A percentile compares a stretch with the other conserved stretches of the same genome.
Evolutionary conservation across 2,888 invertebrate species (phyloP).

Genomic region (Dryobotodes eremita): DNA sequence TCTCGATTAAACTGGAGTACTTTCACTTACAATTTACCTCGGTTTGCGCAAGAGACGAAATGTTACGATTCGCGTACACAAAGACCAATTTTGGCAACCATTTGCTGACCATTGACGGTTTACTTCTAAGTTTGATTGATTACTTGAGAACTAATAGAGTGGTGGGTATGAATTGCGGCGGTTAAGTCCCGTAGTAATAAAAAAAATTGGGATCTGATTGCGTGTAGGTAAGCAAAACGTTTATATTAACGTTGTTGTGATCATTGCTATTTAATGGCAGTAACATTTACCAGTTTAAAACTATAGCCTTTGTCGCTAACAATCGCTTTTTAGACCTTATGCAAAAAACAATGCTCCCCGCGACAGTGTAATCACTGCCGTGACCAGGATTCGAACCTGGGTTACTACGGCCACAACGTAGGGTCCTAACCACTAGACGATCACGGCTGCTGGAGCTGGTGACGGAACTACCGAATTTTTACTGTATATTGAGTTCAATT

Average conservation of each 20-base stretch:
- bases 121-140: not conserved
- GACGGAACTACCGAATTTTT: not conserved
- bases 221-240: no score
- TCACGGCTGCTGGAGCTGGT: conserved; percentile 81
- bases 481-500: not conserved
- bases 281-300: no score
- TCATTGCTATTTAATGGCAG: no score
- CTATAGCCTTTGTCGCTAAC: no score
- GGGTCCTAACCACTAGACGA: conserved; percentile 95
- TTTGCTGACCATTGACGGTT: not conserved
- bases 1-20: conserved; percentile 31
- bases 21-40: conserved; percentile 34
- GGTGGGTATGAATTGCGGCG: not conserved
- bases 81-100: not conserved
- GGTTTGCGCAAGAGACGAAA: conserved; percentile 16
- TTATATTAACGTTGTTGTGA: no score
- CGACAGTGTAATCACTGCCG: conserved; percentile 87
- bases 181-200: not conserved
- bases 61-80: not conserved
- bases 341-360: conserved; percentile 61
- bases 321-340: no score
- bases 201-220: no score
- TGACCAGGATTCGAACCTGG: conserved; percentile 94
- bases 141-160: not conserved
- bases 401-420: conserved; percentile 95